Evolutionary conservation across 1,140 invertebrate genomes (phyloP), one percentile per base, ranked within the genome.

Genomic region (Piezodorus guildinii): DNA sequence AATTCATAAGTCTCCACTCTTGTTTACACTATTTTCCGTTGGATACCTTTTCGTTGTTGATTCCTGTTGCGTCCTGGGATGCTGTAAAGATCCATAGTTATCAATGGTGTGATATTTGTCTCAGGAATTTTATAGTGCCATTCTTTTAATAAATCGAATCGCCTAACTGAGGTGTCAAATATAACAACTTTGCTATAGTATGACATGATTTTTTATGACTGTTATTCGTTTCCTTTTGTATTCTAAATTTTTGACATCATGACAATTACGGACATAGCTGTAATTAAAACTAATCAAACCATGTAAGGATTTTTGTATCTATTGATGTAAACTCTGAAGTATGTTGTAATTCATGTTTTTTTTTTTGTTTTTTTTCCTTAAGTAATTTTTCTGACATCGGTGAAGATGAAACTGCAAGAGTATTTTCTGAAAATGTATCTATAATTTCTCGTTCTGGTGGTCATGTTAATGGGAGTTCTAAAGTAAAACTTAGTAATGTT

Each of bases 401-500:
- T 69, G 82, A 82, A 68, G 81, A 85, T 62, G 81, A 82, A 70
- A 85, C 82, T 52, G 79, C 82, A 14, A 81, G 82, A 70, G 77
- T 91, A 23, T 80, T 77, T 70, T 81, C 83, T 44, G 78, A 79
- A 52, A 80, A 90, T 71, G 86, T 91, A 16, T 80, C 81, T 60
- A 80, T 93, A 4, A 77, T 83, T 63, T 83, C 85, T 21, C 87
- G 83, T 63, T 75, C 80, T 19, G 86, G 84, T 17, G 80, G 74
- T 44, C 85, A 88, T 68, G 80, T 80, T 69, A 84, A 84, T 75
- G 89, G 86, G 27, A 88, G 86, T 70, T 92, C 90, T 0, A 90
- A 92, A 75, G 86, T 97, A 10, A 94, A 93, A 71, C 80, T 94
- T 19, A 91, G 86, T 70, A 93, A 88, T 74, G 82, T 95, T 56